phyloP scores from a whole-genome alignment of 2,888 invertebrate species.

The Trileptium ribeirensis region DNA sequence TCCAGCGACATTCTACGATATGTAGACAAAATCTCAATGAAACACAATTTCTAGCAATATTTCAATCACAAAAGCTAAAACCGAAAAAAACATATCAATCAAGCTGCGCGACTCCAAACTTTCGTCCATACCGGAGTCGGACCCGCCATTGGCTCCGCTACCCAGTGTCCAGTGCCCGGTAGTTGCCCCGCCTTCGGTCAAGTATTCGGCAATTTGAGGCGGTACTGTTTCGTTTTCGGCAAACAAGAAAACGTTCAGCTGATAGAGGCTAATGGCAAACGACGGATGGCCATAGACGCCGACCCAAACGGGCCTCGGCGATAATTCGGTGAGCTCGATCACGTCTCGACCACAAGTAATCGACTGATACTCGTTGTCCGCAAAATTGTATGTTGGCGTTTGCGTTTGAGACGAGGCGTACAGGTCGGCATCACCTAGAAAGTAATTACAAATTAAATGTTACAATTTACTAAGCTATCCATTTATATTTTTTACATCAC shows the following conservation, averaged over 20 bases:
- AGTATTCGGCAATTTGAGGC: neutral
- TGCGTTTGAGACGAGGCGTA: neutral
- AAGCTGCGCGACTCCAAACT: neutral
- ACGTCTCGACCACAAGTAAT: conserved; percentile 1
- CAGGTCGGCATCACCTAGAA: conserved; percentile 8
- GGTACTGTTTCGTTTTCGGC: neutral
- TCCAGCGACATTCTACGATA: too few relatives aligned
- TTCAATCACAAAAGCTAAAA: neutral
- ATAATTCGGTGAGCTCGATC: neutral
- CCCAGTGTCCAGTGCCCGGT: too few relatives aligned
- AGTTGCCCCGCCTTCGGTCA: neutral
- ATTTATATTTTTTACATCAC: too few relatives aligned
- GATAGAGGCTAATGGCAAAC: neutral
- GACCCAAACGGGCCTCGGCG: neutral
- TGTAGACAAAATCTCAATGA: too few relatives aligned
- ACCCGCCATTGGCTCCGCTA: too few relatives aligned
- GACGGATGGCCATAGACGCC: conserved; percentile 9
- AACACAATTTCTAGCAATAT: neutral
- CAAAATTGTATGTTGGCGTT: neutral
- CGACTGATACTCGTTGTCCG: neutral
- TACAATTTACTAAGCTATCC: neutral
- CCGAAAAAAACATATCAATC: neutral
- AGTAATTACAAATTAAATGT: neutral
- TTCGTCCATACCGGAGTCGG: too few relatives aligned
- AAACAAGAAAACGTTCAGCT: neutral